Evolutionary conservation across 30 jellyfish, hydroid and myxozoan species (phyloP), one percentile per base, ranked within the genome.

Genomic region (Kudoa iwatai): DNA sequence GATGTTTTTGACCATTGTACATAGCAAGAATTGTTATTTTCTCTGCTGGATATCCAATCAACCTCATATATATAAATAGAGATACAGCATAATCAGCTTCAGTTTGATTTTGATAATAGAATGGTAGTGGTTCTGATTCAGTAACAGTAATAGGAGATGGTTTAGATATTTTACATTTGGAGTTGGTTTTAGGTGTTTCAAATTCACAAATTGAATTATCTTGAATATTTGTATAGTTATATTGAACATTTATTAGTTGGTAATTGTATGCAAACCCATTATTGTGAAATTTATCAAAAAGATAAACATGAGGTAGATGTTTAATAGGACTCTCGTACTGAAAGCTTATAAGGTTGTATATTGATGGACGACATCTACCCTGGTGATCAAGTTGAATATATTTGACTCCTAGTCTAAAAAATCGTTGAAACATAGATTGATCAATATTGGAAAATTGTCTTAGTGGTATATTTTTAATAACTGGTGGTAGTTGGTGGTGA

Each of bases 401-500:
- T 0, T 86, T 86, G 17, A 71, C 93, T 21, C 93, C 93, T 19
- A 71, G 88, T 17, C 93, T 39, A 21, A 71, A 81, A 33, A 71
- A 71, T 34, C 93, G 52, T 23, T 86, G 52, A 41, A 71, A 71
- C 32, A 71, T 32, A 2, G 93, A 71, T 48, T 71, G 93, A 40
- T 71, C 93, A 86, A 71, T 71, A 49, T 71, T 71, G 0, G 87
- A 71, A 52, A 60, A 71, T 59, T 71, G 59, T 47, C 60, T 86
- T 38, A 71, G 60, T n/a, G 93, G 87, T 87, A 71, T 60, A 49
- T 62, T 71, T 49, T 62, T 71, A 36, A 71, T 71, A 20, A 71
- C 87, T 0, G 93, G 93, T 13, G 93, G 93, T 10, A 71, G 82
- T 87, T 71, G 93, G 28, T 71, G 86, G 28, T 71, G 93, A 51